Percentiles rank a stretch among this genome's conserved stretches.
These are phyloP conservation scores for Tamandua tetradactyla DNA, from an alignment of 2,797 vertebrate species.

Conservation along the genomic window DNA sequence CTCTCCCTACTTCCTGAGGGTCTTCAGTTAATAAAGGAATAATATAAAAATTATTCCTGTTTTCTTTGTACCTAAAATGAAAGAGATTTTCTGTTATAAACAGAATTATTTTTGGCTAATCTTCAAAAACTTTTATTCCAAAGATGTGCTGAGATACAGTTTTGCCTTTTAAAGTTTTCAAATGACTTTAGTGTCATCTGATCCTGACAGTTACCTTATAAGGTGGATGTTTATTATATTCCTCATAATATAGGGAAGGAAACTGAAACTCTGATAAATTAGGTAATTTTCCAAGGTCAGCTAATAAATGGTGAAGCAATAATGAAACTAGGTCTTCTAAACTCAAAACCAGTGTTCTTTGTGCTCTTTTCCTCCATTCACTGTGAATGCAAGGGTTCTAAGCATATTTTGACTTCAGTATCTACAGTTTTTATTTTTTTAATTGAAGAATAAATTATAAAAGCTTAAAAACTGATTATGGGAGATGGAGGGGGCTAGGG, in stretches of 20 bases:
- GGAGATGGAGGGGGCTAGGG: not conserved
- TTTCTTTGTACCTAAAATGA: not conserved
- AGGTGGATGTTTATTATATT: not conserved
- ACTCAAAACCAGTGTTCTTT: not conserved
- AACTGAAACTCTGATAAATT: not conserved
- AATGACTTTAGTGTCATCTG: not conserved
- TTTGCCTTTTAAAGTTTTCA: not conserved
- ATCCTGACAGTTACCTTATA: not conserved
- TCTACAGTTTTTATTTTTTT: not conserved
- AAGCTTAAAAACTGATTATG: not conserved
- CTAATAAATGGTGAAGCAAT: not conserved
- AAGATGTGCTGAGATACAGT: not conserved
- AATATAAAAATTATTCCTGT: not conserved
- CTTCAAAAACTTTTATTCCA: not conserved
- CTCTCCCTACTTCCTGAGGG: not conserved
- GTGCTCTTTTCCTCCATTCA: not conserved
- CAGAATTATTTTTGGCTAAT: not conserved
- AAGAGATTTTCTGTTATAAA: constrained; percentile 34
- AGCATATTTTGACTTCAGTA: not conserved
- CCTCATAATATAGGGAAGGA: not conserved
- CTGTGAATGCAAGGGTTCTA: not conserved
- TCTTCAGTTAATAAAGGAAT: not conserved
- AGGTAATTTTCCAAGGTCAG: not conserved
- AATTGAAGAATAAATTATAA: not conserved
- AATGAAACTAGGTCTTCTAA: not conserved